These are phyloP conservation scores for Acrocephalus arundinaceus DNA, from an alignment of 2,113 vertebrate species.

Conservation along the genomic window DNA sequence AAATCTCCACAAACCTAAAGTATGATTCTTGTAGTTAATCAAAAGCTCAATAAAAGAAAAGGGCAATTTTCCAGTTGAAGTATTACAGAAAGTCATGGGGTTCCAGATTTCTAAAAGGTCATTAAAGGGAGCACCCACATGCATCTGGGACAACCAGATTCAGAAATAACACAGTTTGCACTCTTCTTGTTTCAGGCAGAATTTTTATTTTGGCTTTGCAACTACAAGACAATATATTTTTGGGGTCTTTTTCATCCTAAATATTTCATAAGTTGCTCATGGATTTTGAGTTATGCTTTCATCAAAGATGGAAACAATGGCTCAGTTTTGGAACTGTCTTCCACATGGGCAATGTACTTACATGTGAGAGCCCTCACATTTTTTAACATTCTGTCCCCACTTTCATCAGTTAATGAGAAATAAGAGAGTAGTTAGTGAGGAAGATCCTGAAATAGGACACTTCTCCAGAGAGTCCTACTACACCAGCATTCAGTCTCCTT, in stretches of 20 bases:
- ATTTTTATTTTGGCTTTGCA: not conserved
- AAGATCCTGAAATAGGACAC: not conserved
- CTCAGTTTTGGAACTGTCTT: not conserved
- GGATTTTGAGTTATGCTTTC: not conserved
- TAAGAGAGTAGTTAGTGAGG: not conserved
- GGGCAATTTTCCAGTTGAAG: not conserved
- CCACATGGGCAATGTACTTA: not conserved
- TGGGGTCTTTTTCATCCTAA: fast-evolving
- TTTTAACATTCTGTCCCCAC: not conserved
- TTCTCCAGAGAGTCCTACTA: not conserved
- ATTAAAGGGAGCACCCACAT: not conserved
- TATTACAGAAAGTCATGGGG: not conserved
- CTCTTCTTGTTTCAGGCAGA: not conserved
- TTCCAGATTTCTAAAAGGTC: not conserved
- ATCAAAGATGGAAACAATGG: not conserved
- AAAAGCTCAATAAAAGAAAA: not conserved
- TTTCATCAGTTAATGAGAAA: not conserved
- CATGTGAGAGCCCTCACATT: not conserved
- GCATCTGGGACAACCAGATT: not conserved
- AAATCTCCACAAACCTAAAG: not conserved
- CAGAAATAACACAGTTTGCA: not conserved
- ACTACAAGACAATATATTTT: not conserved
- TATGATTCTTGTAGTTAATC: not conserved
- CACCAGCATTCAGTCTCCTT: not conserved
- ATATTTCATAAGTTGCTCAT: not conserved